These are phyloP conservation scores for Cryptophagus acutangulus DNA, from an alignment of 2,888 invertebrate genomes.

Conservation along the genomic window DNA sequence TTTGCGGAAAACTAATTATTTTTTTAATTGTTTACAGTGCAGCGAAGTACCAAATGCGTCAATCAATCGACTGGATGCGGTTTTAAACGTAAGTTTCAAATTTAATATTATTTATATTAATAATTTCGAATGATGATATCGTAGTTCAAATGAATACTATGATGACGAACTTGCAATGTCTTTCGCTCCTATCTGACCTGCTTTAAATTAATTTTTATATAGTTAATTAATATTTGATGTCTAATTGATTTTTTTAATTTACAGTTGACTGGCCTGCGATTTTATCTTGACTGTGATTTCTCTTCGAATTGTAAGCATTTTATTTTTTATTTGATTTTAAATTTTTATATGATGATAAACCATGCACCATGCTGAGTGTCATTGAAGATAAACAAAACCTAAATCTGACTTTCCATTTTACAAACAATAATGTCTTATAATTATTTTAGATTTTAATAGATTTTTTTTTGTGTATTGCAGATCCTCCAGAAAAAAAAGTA, in stretches of 20 bases:
- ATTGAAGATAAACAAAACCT: conserved; percentile 21
- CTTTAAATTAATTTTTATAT: neutral
- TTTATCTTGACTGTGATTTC: too few relatives aligned
- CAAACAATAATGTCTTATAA: neutral
- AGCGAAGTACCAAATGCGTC: too few relatives aligned
- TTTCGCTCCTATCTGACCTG: conserved; percentile 42
- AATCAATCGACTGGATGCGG: neutral
- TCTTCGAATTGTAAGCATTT: too few relatives aligned
- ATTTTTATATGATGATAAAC: conserved; percentile 2
- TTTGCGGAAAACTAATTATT: neutral
- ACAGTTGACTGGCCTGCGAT: too few relatives aligned
- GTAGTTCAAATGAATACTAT: conserved; percentile 44
- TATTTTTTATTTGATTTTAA: neutral
- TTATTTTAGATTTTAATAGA: too few relatives aligned
- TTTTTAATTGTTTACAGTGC: neutral
- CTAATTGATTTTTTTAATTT: neutral
- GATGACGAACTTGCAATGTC: conserved; percentile 35
- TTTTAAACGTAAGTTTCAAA: conserved; percentile 1
- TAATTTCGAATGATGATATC: conserved; percentile 35
- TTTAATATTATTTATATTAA: conserved; percentile 8
- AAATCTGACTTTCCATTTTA: conserved; percentile 14
- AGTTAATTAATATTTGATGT: conserved; percentile 4
- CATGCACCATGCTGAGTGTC: conserved; percentile 24
- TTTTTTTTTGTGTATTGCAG: too few relatives aligned
- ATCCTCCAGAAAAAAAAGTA: too few relatives aligned